A percentile compares a stretch with the other conserved stretches of the same genome.
These are phyloP conservation scores for Drosophila athabasca DNA, from an alignment of 1,140 invertebrate genomes.

Conservation along the genomic window DNA sequence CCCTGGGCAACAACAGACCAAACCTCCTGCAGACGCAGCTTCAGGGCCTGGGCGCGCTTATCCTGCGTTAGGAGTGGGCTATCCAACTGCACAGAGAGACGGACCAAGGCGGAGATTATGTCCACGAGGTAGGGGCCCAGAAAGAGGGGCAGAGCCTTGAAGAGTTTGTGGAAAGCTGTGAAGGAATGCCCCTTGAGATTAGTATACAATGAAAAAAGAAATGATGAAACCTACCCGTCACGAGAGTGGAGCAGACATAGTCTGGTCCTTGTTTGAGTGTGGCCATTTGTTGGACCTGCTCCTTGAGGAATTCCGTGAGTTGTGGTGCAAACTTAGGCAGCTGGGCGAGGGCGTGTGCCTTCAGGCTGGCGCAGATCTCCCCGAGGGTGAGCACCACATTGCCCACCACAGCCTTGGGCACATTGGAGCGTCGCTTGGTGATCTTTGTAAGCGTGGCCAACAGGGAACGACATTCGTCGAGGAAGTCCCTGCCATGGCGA, in stretches of 20 bases:
- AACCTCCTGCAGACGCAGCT: constrained; percentile 86
- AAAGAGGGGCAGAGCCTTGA: constrained; percentile 91
- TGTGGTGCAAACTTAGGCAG: constrained; percentile 91
- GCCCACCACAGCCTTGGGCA: constrained; percentile 88
- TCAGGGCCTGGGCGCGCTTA: constrained; percentile 85
- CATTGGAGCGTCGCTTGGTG: constrained; percentile 86
- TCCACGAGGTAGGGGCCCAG: constrained; percentile 92
- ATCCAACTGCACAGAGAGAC: constrained; percentile 62
- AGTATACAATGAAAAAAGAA: too few relatives aligned
- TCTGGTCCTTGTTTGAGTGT: constrained; percentile 84
- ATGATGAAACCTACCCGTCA: constrained; percentile 85
- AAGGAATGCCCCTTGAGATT: not conserved
- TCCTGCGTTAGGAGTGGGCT: constrained; percentile 60
- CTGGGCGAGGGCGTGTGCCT: constrained; percentile 88
- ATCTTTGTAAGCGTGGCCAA: constrained; percentile 86
- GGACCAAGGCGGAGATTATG: constrained; percentile 87
- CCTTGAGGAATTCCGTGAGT: constrained; percentile 87
- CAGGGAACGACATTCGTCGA: constrained; percentile 87
- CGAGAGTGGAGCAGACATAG: constrained; percentile 86
- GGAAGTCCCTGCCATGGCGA: constrained; percentile 87
- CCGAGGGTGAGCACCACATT: constrained; percentile 91
- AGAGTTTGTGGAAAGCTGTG: constrained; percentile 89
- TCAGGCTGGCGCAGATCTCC: constrained; percentile 90
- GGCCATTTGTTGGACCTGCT: constrained; percentile 84
- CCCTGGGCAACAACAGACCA: constrained; percentile 88